Percentiles rank a stretch among this genome's conserved stretches.
phyloP scores from a whole-genome alignment of 2,113 vertebrate species.

The Merops nubicus region DNA sequence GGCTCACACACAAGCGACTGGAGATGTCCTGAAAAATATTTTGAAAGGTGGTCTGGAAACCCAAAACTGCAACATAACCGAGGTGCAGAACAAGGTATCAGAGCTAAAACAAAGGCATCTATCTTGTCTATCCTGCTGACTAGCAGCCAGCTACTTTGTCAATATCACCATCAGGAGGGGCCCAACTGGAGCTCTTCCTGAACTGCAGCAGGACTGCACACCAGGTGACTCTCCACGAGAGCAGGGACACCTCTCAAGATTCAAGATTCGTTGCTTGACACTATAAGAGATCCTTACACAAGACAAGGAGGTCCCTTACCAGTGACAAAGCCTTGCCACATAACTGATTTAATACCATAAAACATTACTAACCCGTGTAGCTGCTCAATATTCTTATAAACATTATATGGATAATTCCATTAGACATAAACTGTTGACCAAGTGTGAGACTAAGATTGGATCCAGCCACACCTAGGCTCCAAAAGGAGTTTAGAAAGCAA shows the following conservation, averaged over 20 bases:
- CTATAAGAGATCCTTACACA: background rate
- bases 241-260: background rate
- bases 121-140: background rate
- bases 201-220: background rate
- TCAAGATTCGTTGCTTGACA: background rate
- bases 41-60: background rate
- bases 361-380: background rate
- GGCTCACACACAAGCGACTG: rapidly evolving
- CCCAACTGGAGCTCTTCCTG: background rate
- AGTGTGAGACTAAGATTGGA: background rate
- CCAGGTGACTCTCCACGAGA: background rate
- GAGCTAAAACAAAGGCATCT: background rate
- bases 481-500: background rate
- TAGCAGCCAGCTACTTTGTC: background rate
- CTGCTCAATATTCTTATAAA: background rate
- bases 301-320: background rate
- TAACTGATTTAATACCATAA: background rate
- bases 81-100: background rate
- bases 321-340: rapidly evolving
- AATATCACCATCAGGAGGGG: background rate
- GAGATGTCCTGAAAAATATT: background rate
- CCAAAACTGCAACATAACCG: background rate
- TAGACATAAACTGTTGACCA: background rate
- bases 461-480: background rate
- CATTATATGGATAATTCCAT: background rate